These are phyloP conservation scores for Cyphomyrus discorhynchus DNA, from an alignment of 2,113 vertebrate species.

Conservation along the genomic window DNA sequence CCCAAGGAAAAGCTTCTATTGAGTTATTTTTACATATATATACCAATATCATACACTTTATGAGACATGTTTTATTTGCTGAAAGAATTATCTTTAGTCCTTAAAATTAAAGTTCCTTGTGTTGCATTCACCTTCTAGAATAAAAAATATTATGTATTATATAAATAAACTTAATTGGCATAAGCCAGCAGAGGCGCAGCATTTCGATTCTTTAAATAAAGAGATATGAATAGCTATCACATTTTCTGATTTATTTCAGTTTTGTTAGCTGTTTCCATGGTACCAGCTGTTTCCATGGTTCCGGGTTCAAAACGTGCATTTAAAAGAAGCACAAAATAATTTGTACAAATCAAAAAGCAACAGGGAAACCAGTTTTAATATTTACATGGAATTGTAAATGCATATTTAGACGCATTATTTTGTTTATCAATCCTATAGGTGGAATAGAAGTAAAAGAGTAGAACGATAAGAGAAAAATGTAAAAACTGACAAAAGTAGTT, in stretches of 20 bases:
- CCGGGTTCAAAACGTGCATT: constrained; percentile 16
- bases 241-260: constrained; percentile 40
- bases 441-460: not conserved
- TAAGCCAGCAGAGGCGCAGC: constrained; percentile 46
- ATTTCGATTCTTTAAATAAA: constrained; percentile 34
- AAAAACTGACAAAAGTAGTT: not conserved
- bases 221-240: constrained; percentile 56
- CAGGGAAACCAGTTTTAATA: not conserved
- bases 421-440: not conserved
- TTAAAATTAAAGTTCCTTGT: constrained; percentile 31
- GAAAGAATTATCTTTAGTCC: constrained; percentile 29
- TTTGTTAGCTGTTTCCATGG: constrained; percentile 38
- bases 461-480: not conserved
- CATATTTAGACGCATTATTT: not conserved
- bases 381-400: not conserved
- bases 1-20: not conserved
- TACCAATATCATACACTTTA: constrained; percentile 14
- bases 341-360: not conserved
- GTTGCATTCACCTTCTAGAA: constrained; percentile 54
- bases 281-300: constrained; percentile 42
- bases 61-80: not conserved
- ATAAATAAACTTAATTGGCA: constrained; percentile 65
- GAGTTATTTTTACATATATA: not conserved
- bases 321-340: not conserved
- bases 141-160: constrained; percentile 54